phyloP scores from a whole-genome alignment of 2,797 vertebrate genomes.

The Microctenopoma lineatum region DNA sequence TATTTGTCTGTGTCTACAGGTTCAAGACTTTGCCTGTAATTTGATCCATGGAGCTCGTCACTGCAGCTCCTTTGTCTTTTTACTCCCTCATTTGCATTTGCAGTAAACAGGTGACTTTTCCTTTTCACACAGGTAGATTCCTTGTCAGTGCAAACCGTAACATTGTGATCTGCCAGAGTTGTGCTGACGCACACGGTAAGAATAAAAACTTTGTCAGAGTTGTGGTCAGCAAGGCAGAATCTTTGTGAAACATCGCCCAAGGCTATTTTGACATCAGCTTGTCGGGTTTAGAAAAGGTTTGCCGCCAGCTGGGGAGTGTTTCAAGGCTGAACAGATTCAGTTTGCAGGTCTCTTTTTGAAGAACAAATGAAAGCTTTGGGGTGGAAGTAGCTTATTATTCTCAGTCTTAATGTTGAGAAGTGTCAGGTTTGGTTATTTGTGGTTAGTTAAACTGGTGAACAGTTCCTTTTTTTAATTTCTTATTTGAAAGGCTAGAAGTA shows the following conservation, averaged over 20 bases:
- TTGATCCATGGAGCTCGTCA: not conserved
- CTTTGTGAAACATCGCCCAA: not conserved
- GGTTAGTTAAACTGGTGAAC: not conserved
- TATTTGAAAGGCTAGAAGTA: too few species aligned
- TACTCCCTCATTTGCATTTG: not conserved
- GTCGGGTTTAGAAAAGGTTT: not conserved
- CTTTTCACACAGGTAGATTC: not conserved
- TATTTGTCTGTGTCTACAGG: slow-evolving; percentile 6
- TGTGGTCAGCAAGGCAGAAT: not conserved
- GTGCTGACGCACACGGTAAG: not conserved
- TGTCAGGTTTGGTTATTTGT: not conserved
- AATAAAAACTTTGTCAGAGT: not conserved
- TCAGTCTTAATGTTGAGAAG: not conserved
- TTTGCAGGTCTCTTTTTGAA: not conserved
- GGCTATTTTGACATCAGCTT: slow-evolving; percentile 13
- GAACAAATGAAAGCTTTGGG: not conserved
- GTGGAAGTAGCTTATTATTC: not conserved
- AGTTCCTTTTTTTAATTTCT: too few species aligned
- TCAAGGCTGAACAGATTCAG: slow-evolving; percentile 15
- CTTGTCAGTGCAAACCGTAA: not conserved
- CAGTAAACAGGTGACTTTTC: not conserved
- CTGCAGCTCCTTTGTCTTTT: not conserved
- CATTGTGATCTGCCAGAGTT: not conserved
- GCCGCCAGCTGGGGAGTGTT: slow-evolving; percentile 5
- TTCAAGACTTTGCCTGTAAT: slow-evolving; percentile 5